These are phyloP conservation scores for Aphidius gifuensis DNA, from an alignment of 1,140 invertebrate genomes.

Conservation along the genomic window DNA sequence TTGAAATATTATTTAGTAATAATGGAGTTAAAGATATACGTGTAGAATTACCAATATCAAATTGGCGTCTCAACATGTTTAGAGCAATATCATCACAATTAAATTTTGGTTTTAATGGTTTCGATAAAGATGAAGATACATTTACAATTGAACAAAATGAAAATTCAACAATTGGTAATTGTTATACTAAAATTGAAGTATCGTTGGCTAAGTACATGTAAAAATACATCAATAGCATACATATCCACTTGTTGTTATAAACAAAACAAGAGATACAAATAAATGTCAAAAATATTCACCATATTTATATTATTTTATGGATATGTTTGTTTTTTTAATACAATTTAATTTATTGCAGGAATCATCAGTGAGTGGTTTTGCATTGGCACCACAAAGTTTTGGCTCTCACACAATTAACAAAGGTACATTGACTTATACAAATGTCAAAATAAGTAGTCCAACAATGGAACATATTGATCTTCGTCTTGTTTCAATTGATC, in stretches of 20 bases:
- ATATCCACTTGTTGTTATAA: conserved; percentile 20
- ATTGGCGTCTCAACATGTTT: background rate
- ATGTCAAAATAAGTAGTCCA: background rate
- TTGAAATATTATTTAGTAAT: conserved; percentile 19
- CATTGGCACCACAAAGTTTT: background rate
- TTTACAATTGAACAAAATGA: conserved; percentile 15
- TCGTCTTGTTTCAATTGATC: conserved; percentile 1
- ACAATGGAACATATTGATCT: conserved; percentile 10
- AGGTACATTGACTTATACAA: background rate
- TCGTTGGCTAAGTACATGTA: conserved; percentile 16
- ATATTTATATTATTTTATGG: no score
- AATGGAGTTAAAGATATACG: conserved; percentile 8
- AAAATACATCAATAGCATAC: conserved; percentile 20
- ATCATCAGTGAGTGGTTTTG: conserved; percentile 1
- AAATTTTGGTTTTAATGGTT: conserved; percentile 16
- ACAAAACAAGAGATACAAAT: conserved; percentile 16
- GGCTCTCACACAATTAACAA: conserved; percentile 28
- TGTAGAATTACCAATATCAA: background rate
- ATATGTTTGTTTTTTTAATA: no score
- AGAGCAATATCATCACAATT: conserved; percentile 9
- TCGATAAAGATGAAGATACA: conserved; percentile 17
- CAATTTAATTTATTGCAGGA: background rate
- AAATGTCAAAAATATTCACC: conserved; percentile 11
- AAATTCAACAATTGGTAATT: conserved; percentile 16
- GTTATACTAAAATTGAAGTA: conserved; percentile 16